Base-by-base conservation (phyloP, 2,113 vertebrate genomes). In the Bothrops jararaca region DNA sequence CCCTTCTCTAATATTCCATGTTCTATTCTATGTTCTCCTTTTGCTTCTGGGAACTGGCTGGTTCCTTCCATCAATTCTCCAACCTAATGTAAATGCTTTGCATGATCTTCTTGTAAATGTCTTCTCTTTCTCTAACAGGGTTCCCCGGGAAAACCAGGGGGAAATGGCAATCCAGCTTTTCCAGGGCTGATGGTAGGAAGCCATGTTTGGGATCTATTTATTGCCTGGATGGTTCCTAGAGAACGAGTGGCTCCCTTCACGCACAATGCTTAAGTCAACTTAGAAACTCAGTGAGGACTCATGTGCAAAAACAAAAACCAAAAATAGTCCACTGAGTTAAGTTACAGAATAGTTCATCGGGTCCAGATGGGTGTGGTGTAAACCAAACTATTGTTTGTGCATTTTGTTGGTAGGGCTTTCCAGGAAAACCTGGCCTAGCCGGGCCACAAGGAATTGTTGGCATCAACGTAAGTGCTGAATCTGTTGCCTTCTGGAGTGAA, bases 391-490 rank as follows among this genome's bases (percentile, higher is more conserved):
- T 60, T 90, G 60, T n/a, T 22, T 69, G 15, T 3, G 0, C 91
- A 69, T 90, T 54, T 91, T 93, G 93, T 23, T 10, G 18, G 48
- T 95, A 99, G 98, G 98, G 98, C 50, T 97, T 98, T 90, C 97
- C 97, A 88, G 98, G 98, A 88, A 98, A 98, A 92, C 95, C 97
- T 0, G 98, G 98, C 89, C 26, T 48, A 2, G 98, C 98, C 85
- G 98, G 98, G 94, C 97, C 97, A 0, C 98, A 99, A 95, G 98
- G 98, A 94, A 96, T 97, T 90, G 98, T 99, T 90, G 98, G 98
- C 97, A 97, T 97, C 97, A 97, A 98, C 95, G 98, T 99, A 97
- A 99, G 98, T 98, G 97, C 96, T 74, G 2, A 26, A 1, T 8
- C 11, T 45, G 85, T 9, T 64, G 42, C 86, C n/a, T 2, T 4